phyloP scores from a whole-genome alignment of 2,113 vertebrate species.

The Brachyhypopomus gauderio region DNA sequence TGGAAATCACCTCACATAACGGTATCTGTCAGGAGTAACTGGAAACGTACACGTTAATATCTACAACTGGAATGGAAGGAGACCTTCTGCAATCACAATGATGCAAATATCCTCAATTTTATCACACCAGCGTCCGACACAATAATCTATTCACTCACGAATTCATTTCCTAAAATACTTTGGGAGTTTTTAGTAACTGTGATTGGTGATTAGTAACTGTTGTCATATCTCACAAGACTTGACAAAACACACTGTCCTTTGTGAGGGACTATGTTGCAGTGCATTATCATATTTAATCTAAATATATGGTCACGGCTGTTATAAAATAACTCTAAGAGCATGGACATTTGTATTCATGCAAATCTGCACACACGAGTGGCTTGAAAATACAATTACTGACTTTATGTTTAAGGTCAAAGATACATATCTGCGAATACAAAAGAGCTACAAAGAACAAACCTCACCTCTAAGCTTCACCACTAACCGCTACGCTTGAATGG shows the following conservation, averaged over 20 bases:
- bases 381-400: constrained; percentile 6
- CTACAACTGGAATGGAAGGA: no score
- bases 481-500: neutral
- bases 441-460: neutral
- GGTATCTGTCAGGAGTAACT: no score
- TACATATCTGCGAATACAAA: neutral
- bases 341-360: neutral
- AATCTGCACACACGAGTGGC: neutral
- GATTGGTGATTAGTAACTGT: no score
- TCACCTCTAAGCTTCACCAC: neutral
- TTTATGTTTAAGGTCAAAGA: neutral
- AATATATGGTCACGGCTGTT: neutral
- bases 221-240: no score
- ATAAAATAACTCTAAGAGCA: neutral
- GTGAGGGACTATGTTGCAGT: neutral
- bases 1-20: no score
- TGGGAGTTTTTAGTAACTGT: neutral
- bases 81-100: neutral
- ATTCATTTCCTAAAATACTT: neutral
- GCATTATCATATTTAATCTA: no score
- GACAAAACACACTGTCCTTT: neutral
- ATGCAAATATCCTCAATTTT: neutral
- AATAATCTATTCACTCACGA: neutral
- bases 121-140: neutral
- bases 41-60: no score